These are phyloP conservation scores for Dinocampus coccinellae DNA, from an alignment of 2,888 invertebrate genomes.

Conservation along the genomic window DNA sequence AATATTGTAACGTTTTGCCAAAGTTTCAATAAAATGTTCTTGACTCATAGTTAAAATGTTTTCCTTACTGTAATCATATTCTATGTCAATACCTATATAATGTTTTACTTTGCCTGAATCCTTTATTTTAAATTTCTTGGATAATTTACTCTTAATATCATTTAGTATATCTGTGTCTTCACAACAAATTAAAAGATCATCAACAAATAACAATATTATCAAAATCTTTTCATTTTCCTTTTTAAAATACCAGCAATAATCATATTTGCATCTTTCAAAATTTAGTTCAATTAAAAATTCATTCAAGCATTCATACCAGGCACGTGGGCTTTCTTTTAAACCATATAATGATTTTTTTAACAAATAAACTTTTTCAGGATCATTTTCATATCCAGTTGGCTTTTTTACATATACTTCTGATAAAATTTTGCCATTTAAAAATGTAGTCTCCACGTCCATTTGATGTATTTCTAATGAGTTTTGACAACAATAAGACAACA, in stretches of 20 bases:
- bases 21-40: background rate
- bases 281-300: conserved; percentile 38
- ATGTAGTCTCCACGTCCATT: conserved; percentile 43
- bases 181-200: background rate
- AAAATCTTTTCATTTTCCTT: background rate
- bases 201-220: background rate
- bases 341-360: conserved; percentile 47
- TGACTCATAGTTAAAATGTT: background rate
- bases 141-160: background rate
- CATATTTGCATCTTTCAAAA: conserved; percentile 24
- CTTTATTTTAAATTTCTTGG: background rate
- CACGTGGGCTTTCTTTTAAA: conserved; percentile 45
- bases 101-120: background rate
- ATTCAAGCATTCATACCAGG: conserved; percentile 47
- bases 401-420: conserved; percentile 39
- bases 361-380: conserved; percentile 33
- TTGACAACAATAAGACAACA: conserved; percentile 39
- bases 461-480: conserved; percentile 36
- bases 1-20: background rate
- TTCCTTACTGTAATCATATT: background rate
- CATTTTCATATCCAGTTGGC: conserved; percentile 39
- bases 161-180: background rate
- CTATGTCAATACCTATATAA: background rate
- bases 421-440: conserved; percentile 38
- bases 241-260: conserved; percentile 53